Conservation (phyloP, 2,888 invertebrate genomes). For the Papilio protenor region DNA sequence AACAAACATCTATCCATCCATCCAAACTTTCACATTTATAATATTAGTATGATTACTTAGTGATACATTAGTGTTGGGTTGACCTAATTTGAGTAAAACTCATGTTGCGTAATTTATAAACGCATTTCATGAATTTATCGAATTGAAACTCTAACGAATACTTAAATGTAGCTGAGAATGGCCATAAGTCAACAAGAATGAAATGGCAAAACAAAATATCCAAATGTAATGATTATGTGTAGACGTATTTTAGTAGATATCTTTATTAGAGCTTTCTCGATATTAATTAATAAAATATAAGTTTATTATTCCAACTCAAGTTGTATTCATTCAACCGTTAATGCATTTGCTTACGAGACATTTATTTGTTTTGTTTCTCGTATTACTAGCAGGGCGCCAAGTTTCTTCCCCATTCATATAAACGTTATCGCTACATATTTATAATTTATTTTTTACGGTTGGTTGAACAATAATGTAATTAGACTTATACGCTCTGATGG, state of each 20-base stretch:
- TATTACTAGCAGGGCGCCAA: neutral
- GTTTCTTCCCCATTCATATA: neutral
- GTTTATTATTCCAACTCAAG: neutral
- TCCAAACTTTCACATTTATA: too few relatives aligned
- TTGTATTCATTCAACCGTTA: neutral
- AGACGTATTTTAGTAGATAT: neutral
- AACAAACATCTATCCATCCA: too few relatives aligned
- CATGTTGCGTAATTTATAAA: too few relatives aligned
- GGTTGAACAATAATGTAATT: constrained; percentile 17
- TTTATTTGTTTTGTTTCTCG: constrained; percentile 1
- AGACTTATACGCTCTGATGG: neutral
- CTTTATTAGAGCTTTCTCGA: neutral
- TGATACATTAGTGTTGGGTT: too few relatives aligned
- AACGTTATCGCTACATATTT: neutral
- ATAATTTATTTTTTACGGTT: constrained; percentile 1
- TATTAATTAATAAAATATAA: neutral
- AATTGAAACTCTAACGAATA: too few relatives aligned
- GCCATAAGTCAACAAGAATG: neutral
- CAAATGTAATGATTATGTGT: neutral
- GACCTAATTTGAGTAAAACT: too few relatives aligned
- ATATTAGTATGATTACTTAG: too few relatives aligned
- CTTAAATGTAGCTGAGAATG: too few relatives aligned
- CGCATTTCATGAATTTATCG: too few relatives aligned
- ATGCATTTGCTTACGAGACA: constrained; percentile 5
- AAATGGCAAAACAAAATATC: neutral